These are phyloP conservation scores for Ypsolopha sequella DNA, from an alignment of 2,888 invertebrate species.

Conservation along the genomic window DNA sequence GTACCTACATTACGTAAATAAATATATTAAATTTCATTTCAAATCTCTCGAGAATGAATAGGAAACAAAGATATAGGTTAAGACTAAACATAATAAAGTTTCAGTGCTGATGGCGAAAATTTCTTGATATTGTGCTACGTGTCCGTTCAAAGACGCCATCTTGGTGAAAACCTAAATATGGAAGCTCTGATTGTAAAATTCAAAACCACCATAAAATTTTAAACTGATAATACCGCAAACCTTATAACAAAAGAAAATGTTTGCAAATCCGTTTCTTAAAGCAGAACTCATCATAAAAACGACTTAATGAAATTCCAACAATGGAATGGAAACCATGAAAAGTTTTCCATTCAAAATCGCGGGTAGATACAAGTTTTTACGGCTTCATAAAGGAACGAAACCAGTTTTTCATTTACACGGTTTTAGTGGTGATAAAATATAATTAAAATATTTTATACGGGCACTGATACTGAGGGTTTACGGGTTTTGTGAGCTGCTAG, in stretches of 20 bases:
- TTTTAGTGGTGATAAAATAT: constrained; percentile 68
- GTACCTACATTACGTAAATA: too few relatives aligned
- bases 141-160: too few relatives aligned
- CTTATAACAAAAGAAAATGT: constrained; percentile 10
- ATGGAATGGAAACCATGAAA: constrained; percentile 49
- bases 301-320: constrained; percentile 53
- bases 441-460: constrained; percentile 70
- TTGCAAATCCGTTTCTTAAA: constrained; percentile 19
- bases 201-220: too few relatives aligned
- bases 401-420: constrained; percentile 70
- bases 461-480: constrained; percentile 56
- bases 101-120: too few relatives aligned
- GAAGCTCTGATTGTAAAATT: too few relatives aligned
- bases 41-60: too few relatives aligned
- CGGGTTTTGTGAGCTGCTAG: constrained; percentile 40
- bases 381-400: constrained; percentile 61
- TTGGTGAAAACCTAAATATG: too few relatives aligned
- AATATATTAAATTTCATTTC: too few relatives aligned
- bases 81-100: too few relatives aligned
- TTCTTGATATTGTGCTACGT: too few relatives aligned
- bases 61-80: too few relatives aligned
- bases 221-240: too few relatives aligned
- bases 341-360: constrained; percentile 30
- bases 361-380: constrained; percentile 62
- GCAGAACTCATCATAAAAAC: constrained; percentile 21